Evolutionary conservation across 2,888 invertebrate species (phyloP), one percentile per base, ranked within the genome.

Genomic region (Diplazon laetatorius): DNA sequence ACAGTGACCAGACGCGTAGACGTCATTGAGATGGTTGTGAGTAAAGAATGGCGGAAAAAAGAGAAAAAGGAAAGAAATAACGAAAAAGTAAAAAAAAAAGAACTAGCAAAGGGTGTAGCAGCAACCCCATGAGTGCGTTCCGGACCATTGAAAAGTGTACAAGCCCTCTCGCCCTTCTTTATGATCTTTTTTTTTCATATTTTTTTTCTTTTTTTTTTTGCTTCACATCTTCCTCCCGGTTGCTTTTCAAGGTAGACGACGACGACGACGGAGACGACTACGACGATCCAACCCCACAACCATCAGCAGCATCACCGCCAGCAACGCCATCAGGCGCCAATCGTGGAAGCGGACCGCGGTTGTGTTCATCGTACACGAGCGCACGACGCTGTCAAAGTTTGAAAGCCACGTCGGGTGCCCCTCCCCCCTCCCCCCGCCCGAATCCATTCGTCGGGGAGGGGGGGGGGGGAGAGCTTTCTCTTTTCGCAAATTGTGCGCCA

Each of bases 341-440:
- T 35, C 55, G 20, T 25, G n/a, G 14, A 12, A 0, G 30, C n/a
- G 20, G 30, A 6, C 30, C 6, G 30, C 30, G 2, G 30, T 42
- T 35, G 44, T 39, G 16, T 60, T 39, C 57, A 14, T 50, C 52
- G 48, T 60, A 42, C 35, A 50, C 20, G 48, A 9, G 65, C 14
- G 18, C 79, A 79, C 69, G 80, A 70, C 82, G 81, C 25, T 63
- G 71, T n/a, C n/a, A 69, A 75, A 69, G 37, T 75, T 69, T 84
- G 82, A 85, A 84, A 85, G 80, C 82, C 81, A n/a, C n/a, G 80
- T 77, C 82, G 81, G 76, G 78, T n/a, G n/a, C n/a, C n/a, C n/a
- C n/a, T n/a, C n/a, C n/a, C n/a, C n/a, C n/a, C n/a, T n/a, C n/a
- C n/a, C n/a, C n/a, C n/a, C 82, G 80, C 75, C 76, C 82, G 82